Percentiles rank a stretch among this genome's conserved stretches.
Evolutionary conservation across 64 coral and sea anemone genomes (phyloP).

Genomic region (Stichodactyla helianthus): DNA sequence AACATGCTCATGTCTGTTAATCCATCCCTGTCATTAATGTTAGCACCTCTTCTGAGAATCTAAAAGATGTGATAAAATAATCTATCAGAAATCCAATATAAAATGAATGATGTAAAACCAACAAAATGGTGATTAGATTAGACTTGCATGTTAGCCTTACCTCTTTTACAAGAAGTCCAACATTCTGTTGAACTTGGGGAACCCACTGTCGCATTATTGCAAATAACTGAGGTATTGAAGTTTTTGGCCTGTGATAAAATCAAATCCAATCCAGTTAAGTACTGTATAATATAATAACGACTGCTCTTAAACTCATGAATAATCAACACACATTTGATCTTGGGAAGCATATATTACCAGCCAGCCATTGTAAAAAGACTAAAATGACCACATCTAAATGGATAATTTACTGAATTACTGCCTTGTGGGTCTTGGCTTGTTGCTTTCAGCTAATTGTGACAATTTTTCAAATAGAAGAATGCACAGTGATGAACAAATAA

Average conservation of each 20-base stretch:
- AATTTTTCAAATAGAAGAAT: no score
- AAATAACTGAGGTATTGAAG: conserved; percentile 88
- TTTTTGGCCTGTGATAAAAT: conserved; percentile 52
- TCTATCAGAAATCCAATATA: background rate
- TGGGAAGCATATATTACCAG: no score
- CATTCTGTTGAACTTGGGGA: conserved; percentile 95
- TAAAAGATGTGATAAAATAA: conserved; percentile 13
- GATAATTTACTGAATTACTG: no score
- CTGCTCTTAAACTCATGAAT: background rate
- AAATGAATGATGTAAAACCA: no score
- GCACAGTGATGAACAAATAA: no score
- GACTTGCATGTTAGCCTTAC: conserved; percentile 13
- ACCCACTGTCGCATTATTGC: conserved; percentile 97
- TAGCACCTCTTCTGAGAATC: conserved; percentile 74
- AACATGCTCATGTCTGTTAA: conserved; percentile 46
- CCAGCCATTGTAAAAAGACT: no score
- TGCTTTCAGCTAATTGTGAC: no score
- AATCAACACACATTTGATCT: no score
- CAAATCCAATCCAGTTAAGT: background rate
- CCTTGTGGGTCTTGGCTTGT: no score
- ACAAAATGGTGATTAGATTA: no score
- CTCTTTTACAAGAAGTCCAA: conserved; percentile 84
- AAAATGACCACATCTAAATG: no score
- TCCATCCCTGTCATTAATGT: conserved; percentile 87
- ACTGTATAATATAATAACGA: background rate